A percentile compares a stretch with the other conserved stretches of the same genome.
phyloP scores from a whole-genome alignment of 2,797 vertebrate genomes.

The Phoeniculus purpureus region DNA sequence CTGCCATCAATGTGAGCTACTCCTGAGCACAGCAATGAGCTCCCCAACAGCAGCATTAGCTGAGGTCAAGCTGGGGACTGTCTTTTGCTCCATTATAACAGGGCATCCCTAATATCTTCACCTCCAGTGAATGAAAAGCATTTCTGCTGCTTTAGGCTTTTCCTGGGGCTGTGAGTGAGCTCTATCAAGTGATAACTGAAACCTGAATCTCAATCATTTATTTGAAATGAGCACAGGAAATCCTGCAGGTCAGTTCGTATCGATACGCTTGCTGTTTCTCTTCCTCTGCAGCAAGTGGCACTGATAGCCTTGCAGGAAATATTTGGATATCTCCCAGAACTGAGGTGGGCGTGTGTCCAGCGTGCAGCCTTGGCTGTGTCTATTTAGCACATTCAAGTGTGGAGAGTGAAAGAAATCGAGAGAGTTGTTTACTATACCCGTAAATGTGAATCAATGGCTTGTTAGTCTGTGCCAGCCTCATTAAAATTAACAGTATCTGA shows the following conservation, averaged over 20 bases:
- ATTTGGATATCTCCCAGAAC: not conserved
- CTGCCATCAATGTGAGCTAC: not conserved
- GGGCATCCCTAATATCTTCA: not conserved
- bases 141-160: not conserved
- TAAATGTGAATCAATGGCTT: slow-evolving; percentile 40
- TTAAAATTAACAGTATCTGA: slow-evolving; percentile 35
- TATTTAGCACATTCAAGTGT: not conserved
- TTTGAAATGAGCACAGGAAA: slow-evolving; percentile 17
- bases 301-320: not conserved
- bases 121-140: not conserved
- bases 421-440: not conserved
- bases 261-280: not conserved
- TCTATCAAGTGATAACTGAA: not conserved
- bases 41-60: not conserved
- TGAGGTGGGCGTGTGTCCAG: not conserved
- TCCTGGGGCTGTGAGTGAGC: not conserved
- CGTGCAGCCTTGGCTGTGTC: rapidly evolving
- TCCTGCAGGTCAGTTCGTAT: slow-evolving; percentile 1
- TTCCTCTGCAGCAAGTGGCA: not conserved
- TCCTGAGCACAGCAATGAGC: not conserved
- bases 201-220: not conserved
- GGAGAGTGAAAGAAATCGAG: not conserved
- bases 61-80: not conserved
- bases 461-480: slow-evolving; percentile 34
- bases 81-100: not conserved